Evolutionary conservation across 2,797 vertebrate genomes (phyloP), one percentile per base, ranked within the genome.

Genomic region (Mus spretus): DNA sequence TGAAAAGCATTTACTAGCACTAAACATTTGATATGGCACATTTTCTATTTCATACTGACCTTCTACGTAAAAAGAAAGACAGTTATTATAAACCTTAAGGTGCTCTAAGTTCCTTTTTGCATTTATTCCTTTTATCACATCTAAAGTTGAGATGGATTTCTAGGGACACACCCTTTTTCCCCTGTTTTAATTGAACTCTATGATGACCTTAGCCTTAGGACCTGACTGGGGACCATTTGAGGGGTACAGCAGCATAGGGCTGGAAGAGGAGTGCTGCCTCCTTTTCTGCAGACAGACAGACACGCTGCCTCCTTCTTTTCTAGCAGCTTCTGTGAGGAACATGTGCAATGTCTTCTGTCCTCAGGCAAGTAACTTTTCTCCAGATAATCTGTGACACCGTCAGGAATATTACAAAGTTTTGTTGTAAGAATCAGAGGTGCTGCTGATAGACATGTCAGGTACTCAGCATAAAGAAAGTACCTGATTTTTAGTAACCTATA

Each of bases 1-100:
- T 61, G 72, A 93, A 37, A 89, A 75, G 89, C 63, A 92, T 74
- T 95, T 88, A 93, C 47, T 17, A 90, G 15, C 63, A 92, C 34
- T 92, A 94, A 93, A 95, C 72, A 82, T 20, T 90, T 82, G 47
- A 93, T 92, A 85, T 93, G 77, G 44, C 50, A 96, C 7, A 37
- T 78, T 89, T 15, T 91, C 34, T 89, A 92, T 90, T 93, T 91
- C 26, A 95, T 83, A 44, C 37, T 92, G 70, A 50, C 40, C 65
- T 92, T 96, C 47, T 81, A 89, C 22, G 83, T 65, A 47, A 87
- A 87, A 65, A 47, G 84, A 93, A 61, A 67, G 78, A 6, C 17
- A 78, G 40, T 20, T 75, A 67, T 63, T 92, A 34, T 88, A 92
- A 75, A 50, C 63, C 59, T 89, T 94, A 92, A 89, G 28, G 89